Conservation (phyloP, 2,797 vertebrate species). For the Lacerta viridis region DNA sequence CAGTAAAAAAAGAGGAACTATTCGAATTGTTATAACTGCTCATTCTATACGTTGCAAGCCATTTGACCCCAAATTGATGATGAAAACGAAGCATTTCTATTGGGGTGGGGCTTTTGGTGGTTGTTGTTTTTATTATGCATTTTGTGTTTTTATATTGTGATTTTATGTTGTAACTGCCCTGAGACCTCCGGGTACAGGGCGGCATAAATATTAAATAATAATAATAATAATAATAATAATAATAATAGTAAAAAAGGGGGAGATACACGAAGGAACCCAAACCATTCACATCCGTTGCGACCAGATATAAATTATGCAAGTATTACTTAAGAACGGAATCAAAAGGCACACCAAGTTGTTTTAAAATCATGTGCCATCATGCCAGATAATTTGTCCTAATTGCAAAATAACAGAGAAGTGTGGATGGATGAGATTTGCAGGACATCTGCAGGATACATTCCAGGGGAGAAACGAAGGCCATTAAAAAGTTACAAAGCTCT, state of each 20-base stretch:
- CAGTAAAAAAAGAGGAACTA: not conserved
- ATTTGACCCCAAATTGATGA: no score
- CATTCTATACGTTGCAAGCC: no score
- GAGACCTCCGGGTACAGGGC: no score
- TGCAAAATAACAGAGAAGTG: not conserved
- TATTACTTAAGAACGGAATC: not conserved
- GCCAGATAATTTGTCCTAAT: not conserved
- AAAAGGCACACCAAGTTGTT: not conserved
- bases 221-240: no score
- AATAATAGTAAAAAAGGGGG: no score
- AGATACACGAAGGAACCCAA: not conserved
- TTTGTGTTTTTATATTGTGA: no score
- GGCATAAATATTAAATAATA: no score
- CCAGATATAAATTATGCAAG: not conserved
- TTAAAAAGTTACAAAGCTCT: not conserved
- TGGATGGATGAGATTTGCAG: not conserved
- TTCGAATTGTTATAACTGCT: no score
- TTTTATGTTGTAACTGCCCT: no score
- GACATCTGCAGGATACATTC: not conserved
- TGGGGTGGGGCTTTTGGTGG: no score
- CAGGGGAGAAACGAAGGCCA: not conserved
- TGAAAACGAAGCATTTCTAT: no score
- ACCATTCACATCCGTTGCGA: not conserved
- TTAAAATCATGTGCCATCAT: not conserved
- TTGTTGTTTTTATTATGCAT: no score